phyloP scores from a whole-genome alignment of 2,888 invertebrate genomes.

The Campaea margaritaria region DNA sequence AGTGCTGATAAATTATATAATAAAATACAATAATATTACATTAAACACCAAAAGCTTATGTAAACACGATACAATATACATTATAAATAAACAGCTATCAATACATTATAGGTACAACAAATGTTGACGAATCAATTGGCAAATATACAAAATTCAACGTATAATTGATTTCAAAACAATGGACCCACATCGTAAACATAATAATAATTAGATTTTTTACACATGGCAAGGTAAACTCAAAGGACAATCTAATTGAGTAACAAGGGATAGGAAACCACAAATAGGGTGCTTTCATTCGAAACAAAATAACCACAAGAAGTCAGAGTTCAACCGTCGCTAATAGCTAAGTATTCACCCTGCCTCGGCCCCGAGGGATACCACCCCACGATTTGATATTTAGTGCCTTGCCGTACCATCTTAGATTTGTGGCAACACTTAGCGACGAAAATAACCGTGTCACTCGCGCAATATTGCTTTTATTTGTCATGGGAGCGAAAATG shows the following conservation, averaged over 20 bases:
- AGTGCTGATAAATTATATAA: too few relatives aligned
- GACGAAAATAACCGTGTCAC: slow-evolving; percentile 58
- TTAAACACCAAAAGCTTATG: too few relatives aligned
- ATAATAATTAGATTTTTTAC: too few relatives aligned
- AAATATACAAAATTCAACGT: too few relatives aligned
- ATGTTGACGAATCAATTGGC: too few relatives aligned
- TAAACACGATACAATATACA: too few relatives aligned
- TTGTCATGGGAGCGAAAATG: slow-evolving; percentile 51
- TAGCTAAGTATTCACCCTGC: slow-evolving; percentile 64
- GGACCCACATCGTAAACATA: too few relatives aligned
- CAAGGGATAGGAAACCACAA: slow-evolving; percentile 23
- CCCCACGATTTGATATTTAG: slow-evolving; percentile 68
- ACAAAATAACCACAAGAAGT: slow-evolving; percentile 66
- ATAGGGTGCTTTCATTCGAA: slow-evolving; percentile 33
- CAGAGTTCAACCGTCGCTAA: slow-evolving; percentile 77
- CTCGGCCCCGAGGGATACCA: slow-evolving; percentile 57
- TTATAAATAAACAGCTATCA: too few relatives aligned
- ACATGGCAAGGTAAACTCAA: too few relatives aligned
- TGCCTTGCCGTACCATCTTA: slow-evolving; percentile 81
- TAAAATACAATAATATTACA: too few relatives aligned
- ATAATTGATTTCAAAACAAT: too few relatives aligned
- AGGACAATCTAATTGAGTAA: slow-evolving; percentile 14
- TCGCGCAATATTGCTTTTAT: slow-evolving; percentile 50
- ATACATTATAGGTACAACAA: too few relatives aligned
- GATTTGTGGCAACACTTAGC: slow-evolving; percentile 76